Evolutionary conservation across 1,140 invertebrate genomes (phyloP), one percentile per base, ranked within the genome.

Genomic region (Cylas formicarius): DNA sequence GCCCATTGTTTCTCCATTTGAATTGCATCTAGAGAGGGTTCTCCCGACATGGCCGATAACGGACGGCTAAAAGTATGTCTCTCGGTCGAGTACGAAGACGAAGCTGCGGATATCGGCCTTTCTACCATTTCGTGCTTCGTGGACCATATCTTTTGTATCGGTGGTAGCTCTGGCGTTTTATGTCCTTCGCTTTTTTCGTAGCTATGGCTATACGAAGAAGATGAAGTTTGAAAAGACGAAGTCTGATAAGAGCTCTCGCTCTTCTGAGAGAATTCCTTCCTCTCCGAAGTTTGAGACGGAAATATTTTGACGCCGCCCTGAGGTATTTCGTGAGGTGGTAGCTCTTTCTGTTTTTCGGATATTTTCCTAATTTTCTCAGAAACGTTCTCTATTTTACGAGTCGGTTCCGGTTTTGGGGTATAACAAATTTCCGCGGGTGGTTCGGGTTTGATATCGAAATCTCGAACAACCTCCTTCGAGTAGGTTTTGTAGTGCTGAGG

Each of bases 401-500:
- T 34, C 10, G 57, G 72, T 53, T 76, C 71, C 0, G 65, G 65
- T 26, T 43, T 45, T 7, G 54, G 49, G 4, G 74, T 71, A 21
- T 47, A 83, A 23, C 75, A 75, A 13, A 83, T 80, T 66, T 83
- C 77, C n/a, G 81, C 80, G 7, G 81, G 80, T 17, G 81, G 76
- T 59, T 81, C 82, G 0, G 81, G 82, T 39, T 75, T 70, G 0
- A 84, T 51, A 58, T 73, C 73, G 26, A 82, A 72, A 46, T 74
- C 71, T 31, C 61, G 50, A 10, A 63, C 50, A 29, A 42, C 17
- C n/a, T 48, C 38, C 4, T 39, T 36, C 4, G 53, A 40, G 23
- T 45, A 43, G 14, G 27, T 61, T 51, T 18, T 55, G 53, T 50
- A 50, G 11, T 50, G 20, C 24, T 40, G 27, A 58, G 46, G 10